Percentiles rank a stretch among this genome's conserved stretches.
These are phyloP conservation scores for Leptura quadrifasciata DNA, from an alignment of 2,888 invertebrate genomes.

Conservation along the genomic window DNA sequence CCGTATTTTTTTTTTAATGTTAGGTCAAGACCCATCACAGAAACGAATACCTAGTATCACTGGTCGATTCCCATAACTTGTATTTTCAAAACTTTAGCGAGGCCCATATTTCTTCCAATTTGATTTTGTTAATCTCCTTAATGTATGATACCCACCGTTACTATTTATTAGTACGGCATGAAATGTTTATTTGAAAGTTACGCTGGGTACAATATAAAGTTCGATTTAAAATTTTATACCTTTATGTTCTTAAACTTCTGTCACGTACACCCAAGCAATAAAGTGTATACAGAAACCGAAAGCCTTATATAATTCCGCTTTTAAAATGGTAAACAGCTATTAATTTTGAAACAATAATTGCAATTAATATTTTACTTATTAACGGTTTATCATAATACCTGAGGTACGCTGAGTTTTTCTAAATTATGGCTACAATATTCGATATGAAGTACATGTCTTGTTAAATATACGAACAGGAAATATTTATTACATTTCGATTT, in stretches of 20 bases:
- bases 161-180: constrained; percentile 2
- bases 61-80: background rate
- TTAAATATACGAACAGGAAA: no score
- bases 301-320: background rate
- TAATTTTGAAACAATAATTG: constrained; percentile 5
- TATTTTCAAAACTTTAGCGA: background rate
- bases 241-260: constrained; percentile 1
- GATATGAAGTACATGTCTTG: no score
- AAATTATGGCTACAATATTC: background rate
- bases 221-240: constrained; percentile 23
- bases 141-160: constrained; percentile 6
- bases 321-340: constrained; percentile 20
- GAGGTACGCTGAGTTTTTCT: background rate
- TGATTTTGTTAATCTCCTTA: constrained; percentile 2
- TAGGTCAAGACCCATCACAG: background rate
- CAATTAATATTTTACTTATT: background rate
- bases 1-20: background rate
- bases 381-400: background rate
- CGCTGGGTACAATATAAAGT: constrained; percentile 11
- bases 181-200: constrained; percentile 4
- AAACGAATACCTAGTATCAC: background rate
- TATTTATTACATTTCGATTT: no score
- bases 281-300: constrained; percentile 5
- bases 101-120: background rate
- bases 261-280: constrained; percentile 15